Evolutionary conservation across 2,113 vertebrate species (phyloP).

Genomic region (Poecilia latipinna): DNA sequence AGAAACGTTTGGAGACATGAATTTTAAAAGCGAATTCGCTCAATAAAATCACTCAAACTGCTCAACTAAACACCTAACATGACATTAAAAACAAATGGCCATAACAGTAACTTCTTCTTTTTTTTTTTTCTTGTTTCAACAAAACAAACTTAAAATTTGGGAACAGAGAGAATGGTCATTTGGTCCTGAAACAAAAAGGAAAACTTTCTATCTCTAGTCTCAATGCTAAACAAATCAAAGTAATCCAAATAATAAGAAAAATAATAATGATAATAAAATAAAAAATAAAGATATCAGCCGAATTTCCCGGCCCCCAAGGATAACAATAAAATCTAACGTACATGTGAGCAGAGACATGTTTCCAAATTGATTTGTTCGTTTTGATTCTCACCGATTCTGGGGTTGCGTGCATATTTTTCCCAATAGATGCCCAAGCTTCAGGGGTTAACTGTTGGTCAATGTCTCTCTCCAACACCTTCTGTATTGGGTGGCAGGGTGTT

Average conservation of each 20-base stretch:
- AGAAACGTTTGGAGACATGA: conserved; percentile 62
- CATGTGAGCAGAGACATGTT: conserved; percentile 78
- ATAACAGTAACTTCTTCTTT: conserved; percentile 14
- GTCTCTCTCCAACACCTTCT: conserved; percentile 83
- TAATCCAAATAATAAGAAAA: conserved; percentile 47
- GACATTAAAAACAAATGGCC: conserved; percentile 22
- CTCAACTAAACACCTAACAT: conserved; percentile 39
- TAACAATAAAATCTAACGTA: conserved; percentile 70
- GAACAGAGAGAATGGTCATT: conserved; percentile 78
- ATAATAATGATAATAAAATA: no score
- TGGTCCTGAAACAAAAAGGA: conserved; percentile 66
- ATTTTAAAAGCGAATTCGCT: conserved; percentile 28
- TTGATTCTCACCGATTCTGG: conserved; percentile 84
- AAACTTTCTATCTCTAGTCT: conserved; percentile 31
- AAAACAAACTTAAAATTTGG: conserved; percentile 55
- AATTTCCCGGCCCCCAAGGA: conserved; percentile 72
- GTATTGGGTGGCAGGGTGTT: conserved; percentile 81
- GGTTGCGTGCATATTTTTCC: conserved; percentile 82
- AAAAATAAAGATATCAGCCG: conserved; percentile 49
- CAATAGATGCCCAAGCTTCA: conserved; percentile 82
- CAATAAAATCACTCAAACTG: conserved; percentile 29
- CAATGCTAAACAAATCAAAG: conserved; percentile 36
- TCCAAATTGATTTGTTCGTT: conserved; percentile 76
- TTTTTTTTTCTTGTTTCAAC: conserved; percentile 20
- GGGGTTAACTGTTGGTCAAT: conserved; percentile 83